Percentiles rank a stretch among this genome's conserved stretches.
Evolutionary conservation across 1,140 invertebrate genomes (phyloP).

Genomic region (Conus betulinus): DNA sequence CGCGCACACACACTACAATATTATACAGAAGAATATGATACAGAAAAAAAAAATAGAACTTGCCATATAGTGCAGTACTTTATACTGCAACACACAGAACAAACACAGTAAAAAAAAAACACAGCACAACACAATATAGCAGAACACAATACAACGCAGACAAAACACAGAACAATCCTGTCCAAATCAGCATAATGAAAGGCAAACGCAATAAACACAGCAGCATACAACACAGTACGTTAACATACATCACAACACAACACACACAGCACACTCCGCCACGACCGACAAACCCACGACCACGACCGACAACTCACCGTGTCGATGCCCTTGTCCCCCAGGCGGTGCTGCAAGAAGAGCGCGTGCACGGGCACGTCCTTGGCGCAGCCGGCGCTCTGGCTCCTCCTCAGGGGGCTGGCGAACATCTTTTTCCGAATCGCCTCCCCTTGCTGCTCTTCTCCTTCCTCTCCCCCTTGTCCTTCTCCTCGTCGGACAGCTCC

Average conservation of each 20-base stretch:
- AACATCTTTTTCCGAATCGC: conserved; percentile 66
- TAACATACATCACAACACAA: background rate
- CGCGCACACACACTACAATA: background rate
- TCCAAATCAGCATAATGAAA: background rate
- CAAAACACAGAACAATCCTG: background rate
- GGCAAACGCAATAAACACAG: background rate
- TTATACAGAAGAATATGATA: background rate
- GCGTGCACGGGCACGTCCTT: conserved; percentile 75
- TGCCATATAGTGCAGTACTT: too few species aligned
- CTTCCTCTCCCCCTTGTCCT: background rate
- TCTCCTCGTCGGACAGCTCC: conserved; percentile 42
- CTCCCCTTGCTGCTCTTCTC: conserved; percentile 54
- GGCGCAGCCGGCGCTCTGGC: conserved; percentile 74
- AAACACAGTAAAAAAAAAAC: too few species aligned
- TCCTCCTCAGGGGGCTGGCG: conserved; percentile 71
- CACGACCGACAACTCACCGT: conserved; percentile 58
- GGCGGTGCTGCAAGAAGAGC: conserved; percentile 65
- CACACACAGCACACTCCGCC: background rate
- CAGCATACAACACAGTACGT: background rate
- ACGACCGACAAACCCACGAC: background rate
- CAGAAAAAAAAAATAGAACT: background rate
- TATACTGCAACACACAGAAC: too few species aligned
- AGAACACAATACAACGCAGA: too few species aligned
- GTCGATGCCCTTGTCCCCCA: conserved; percentile 59
- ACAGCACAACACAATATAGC: too few species aligned